Conservation (phyloP, 2,797 vertebrate species). For the Pipistrellus pipistrellus region DNA sequence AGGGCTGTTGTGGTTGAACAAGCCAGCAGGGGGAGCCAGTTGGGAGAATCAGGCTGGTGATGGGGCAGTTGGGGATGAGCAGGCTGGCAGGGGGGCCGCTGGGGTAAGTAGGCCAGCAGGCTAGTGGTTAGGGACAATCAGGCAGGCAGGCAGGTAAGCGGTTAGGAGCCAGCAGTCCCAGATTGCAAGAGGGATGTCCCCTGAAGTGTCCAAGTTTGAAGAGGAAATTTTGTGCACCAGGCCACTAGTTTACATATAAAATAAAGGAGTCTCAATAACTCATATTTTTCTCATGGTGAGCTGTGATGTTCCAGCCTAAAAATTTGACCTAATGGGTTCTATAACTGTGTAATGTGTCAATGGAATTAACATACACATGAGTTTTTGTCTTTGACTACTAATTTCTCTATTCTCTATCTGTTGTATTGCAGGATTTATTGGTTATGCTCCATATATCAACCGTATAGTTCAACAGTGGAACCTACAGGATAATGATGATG, state of each 20-base stretch:
- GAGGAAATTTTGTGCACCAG: too few species aligned
- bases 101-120: too few species aligned
- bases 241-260: background rate
- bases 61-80: too few species aligned
- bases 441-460: conserved; percentile 93
- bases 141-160: too few species aligned
- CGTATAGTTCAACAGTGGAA: conserved; percentile 95
- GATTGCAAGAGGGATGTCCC: too few species aligned
- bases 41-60: too few species aligned
- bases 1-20: too few species aligned
- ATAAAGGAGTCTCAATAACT: background rate
- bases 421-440: conserved; percentile 94
- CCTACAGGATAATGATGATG: conserved; percentile 98
- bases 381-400: background rate
- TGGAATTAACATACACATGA: background rate
- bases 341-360: background rate
- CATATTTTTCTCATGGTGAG: background rate
- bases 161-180: too few species aligned
- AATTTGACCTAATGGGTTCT: background rate
- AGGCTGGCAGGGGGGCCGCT: too few species aligned
- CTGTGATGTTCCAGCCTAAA: background rate
- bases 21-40: too few species aligned
- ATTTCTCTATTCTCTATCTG: background rate
- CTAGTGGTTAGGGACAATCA: too few species aligned
- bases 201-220: too few species aligned